These are phyloP conservation scores for Camponotus vicinus DNA, from an alignment of 1,140 invertebrate species.

Conservation along the genomic window DNA sequence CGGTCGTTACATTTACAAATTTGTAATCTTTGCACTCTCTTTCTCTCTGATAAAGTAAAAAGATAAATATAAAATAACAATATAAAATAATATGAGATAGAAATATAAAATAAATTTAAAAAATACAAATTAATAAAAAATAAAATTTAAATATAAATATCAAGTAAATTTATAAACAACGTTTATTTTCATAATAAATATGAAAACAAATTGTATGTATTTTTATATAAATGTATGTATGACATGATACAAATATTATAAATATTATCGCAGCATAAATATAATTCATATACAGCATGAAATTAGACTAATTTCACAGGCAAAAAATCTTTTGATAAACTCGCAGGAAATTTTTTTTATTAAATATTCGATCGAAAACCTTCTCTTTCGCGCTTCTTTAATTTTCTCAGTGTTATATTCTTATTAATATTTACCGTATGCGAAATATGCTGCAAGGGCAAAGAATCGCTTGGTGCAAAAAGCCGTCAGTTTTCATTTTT, in stretches of 20 bases:
- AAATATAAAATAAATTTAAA: too few species aligned
- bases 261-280: too few species aligned
- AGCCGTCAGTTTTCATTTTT: not conserved
- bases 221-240: too few species aligned
- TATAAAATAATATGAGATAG: too few species aligned
- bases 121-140: too few species aligned
- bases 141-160: too few species aligned
- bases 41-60: not conserved
- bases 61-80: too few species aligned
- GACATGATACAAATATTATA: too few species aligned
- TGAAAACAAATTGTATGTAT: too few species aligned
- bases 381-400: not conserved
- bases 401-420: conserved; percentile 6
- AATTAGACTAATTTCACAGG: not conserved
- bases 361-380: not conserved
- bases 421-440: not conserved
- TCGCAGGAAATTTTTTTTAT: not conserved
- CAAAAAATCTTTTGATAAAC: not conserved
- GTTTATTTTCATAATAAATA: too few species aligned
- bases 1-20: not conserved
- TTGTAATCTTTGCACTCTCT: not conserved
- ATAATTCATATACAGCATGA: too few species aligned
- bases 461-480: conserved; percentile 1
- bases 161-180: too few species aligned
- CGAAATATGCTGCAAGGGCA: not conserved